A percentile compares a stretch with the other conserved stretches of the same genome.
phyloP scores from a whole-genome alignment of 2,113 vertebrate genomes.

The Murina feae region DNA sequence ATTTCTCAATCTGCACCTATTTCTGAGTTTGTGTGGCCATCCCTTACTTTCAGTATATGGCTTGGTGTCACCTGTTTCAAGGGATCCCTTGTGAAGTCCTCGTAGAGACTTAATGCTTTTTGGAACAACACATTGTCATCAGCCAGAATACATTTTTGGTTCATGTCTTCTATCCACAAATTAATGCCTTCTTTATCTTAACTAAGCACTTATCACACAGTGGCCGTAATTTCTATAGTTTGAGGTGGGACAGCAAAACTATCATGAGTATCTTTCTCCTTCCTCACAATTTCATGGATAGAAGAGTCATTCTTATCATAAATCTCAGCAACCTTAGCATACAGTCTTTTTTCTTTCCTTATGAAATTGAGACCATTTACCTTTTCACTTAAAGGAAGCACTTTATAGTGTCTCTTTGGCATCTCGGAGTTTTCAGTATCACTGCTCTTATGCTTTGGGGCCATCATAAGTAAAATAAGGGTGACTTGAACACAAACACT shows the following conservation, averaged over 20 bases:
- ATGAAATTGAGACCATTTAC: not conserved
- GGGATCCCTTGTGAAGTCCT: not conserved
- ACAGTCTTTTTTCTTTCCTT: not conserved
- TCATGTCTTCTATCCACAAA: not conserved
- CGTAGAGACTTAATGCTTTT: not conserved
- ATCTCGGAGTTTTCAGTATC: not conserved
- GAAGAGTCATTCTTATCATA: not conserved
- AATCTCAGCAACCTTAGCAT: not conserved
- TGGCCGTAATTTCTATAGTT: not conserved
- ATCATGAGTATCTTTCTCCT: not conserved
- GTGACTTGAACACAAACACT: not conserved
- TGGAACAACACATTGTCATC: not conserved
- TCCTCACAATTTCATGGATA: not conserved
- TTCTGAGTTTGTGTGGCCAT: not conserved
- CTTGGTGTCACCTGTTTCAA: not conserved
- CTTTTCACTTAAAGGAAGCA: not conserved
- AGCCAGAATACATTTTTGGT: not conserved
- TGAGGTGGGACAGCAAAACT: not conserved
- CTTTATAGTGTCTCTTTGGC: not conserved
- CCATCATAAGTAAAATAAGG: not conserved
- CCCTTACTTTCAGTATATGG: not conserved
- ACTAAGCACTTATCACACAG: not conserved
- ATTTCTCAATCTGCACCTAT: not conserved
- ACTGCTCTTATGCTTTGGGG: not conserved
- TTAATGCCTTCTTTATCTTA: not conserved